Base-by-base conservation (phyloP, 2,888 invertebrate species). In the Nasonovia ribisnigri region DNA sequence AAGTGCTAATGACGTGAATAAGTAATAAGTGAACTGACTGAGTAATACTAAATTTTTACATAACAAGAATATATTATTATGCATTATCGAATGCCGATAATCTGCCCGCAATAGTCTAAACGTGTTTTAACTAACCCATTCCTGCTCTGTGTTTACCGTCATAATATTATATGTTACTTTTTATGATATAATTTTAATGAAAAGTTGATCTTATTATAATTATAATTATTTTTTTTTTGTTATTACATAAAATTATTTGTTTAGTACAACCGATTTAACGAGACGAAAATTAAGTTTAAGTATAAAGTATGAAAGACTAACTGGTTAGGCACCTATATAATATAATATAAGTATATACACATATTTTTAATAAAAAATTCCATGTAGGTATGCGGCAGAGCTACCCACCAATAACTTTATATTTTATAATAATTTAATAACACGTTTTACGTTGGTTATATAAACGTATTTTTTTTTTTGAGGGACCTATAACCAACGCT, bases 51-150 rank as follows among this genome's bases (percentile, higher is more conserved):
- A 88, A 42, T 87, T 67, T 92, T 92, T 92, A 92, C 88, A 88
- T 92, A 92, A 92, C 67, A 29, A 42, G 48, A 92, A 86, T 90
- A 67, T 89, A 88, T 54, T 88, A 88, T 42, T 91, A 87, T 60
- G 91, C 91, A 48, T 87, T 92, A 92, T 87, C 86, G 36, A 46
- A 88, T 57, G 60, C 60, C 3, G 43, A 48, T 87, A 88, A 48
- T 51, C n/a, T 43, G 57, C 67, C 11, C 46, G n/a, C 57, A 42
- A 88, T 86, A 57, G n/a, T 29, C 91, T 3, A 91, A 91, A 92
- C 91, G 86, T 86, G 91, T 92, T 92, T 87, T 87, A 57, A 86
- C 46, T 54, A 46, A 86, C 86, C 48, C 3, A 60, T 26, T 24
- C 13, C 20, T n/a, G 20, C 54, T 57, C 29, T 42, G 42, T 91